Base-by-base conservation (phyloP, 2,888 invertebrate genomes). In the Pyralis farinalis region DNA sequence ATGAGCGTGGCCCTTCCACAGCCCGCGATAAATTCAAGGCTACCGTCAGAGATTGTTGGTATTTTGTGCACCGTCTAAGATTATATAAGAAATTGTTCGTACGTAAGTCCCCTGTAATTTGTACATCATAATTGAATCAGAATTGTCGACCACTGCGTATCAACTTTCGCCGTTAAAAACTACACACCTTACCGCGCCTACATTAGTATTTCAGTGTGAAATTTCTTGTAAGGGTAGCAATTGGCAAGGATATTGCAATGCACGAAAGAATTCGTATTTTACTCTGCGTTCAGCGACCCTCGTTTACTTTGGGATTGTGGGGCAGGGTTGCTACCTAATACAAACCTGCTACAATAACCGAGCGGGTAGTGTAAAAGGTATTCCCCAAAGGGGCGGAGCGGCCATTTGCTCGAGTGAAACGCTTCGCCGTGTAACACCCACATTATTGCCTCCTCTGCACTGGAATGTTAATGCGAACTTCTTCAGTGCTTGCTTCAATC, bases 21-120 rank as follows among this genome's bases (percentile, higher is more conserved):
- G 60, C 62, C 44, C 55, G 61, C 69, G 62, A 80, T 82, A 80
- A 82, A 83, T 77, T 76, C 70, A 61, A 75, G 71, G 63, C 63
- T 64, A 66, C 65, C 69, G 66, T 71, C 75, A 69, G 66, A 74
- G 71, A 78, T 77, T 73, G 71, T 62, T 65, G 61, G 67, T 65
- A 69, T 67, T 55, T 50, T 53, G 55, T 57, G 16, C 16, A 4
- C 16, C 16, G 16, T 16, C 16, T 16, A 16, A 3, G 16, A 4
- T 2, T 16, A 16, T 16, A 16, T 61, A 59, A 62, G 40, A 44
- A 30, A 31, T 11, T 1, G 11, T 9, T 34, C 7, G 4, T 22
- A 8, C 37, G 30, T 12, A 22, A n/a, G 11, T 30, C 21, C 20
- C 20, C 11, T 10, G 6, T 20, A 37, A 29, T 30, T 3, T 2